Conservation (phyloP, 2,113 vertebrate species). For the Tangachromis dhanisi region DNA sequence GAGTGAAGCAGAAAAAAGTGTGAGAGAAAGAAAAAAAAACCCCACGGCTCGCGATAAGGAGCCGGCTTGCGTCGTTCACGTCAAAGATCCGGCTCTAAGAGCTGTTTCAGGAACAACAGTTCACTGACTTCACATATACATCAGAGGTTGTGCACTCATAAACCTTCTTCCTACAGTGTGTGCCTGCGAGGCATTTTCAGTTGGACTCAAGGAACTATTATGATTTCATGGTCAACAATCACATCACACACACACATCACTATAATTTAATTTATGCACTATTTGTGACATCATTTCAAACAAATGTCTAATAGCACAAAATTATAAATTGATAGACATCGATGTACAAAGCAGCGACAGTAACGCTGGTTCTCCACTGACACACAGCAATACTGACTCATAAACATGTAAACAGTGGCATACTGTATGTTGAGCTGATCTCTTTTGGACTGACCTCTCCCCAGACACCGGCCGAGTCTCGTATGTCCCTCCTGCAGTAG, state of each 20-base stretch:
- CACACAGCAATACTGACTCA: not conserved
- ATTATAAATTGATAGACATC: not conserved
- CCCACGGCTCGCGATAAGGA: not conserved
- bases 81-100: not conserved
- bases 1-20: not conserved
- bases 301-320: not conserved
- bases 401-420: not conserved
- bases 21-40: rapidly evolving
- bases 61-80: not conserved
- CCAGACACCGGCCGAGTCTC: slow-evolving; percentile 92
- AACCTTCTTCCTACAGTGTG: not conserved
- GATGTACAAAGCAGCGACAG: not conserved
- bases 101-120: rapidly evolving
- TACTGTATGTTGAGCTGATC: not conserved
- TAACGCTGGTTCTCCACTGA: not conserved
- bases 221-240: not conserved
- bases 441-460: slow-evolving; percentile 80
- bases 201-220: not conserved
- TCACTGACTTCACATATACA: not conserved
- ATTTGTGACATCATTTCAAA: not conserved
- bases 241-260: not conserved
- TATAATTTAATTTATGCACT: not conserved
- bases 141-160: not conserved
- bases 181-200: not conserved
- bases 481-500: slow-evolving; percentile 95